Percentiles rank a stretch among this genome's conserved stretches.
These are phyloP conservation scores for Phoxinus dragarum DNA, from an alignment of 2,797 vertebrate genomes.

Conservation along the genomic window DNA sequence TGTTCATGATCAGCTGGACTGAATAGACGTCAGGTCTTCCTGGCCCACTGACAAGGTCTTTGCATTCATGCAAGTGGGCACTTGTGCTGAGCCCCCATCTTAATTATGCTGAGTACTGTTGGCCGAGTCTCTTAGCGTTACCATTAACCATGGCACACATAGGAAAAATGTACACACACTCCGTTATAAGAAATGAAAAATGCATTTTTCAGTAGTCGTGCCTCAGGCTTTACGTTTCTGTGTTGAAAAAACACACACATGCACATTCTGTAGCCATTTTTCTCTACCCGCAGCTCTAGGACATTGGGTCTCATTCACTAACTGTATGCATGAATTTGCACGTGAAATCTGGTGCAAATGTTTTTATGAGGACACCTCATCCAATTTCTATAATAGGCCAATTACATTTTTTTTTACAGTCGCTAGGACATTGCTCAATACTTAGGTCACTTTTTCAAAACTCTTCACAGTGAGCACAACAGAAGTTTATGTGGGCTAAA, in stretches of 20 bases:
- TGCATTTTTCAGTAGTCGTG: not conserved
- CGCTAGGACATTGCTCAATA: too few species aligned
- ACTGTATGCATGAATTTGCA: not conserved
- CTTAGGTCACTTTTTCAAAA: too few species aligned
- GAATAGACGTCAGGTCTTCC: conserved; percentile 16
- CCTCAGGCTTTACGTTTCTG: not conserved
- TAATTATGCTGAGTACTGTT: conserved; percentile 65
- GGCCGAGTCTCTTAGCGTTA: conserved; percentile 62
- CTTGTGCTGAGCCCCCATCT: conserved; percentile 68
- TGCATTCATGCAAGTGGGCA: conserved; percentile 54
- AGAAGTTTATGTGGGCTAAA: too few species aligned
- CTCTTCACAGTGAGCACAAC: too few species aligned
- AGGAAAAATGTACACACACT: not conserved
- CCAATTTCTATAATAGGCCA: not conserved
- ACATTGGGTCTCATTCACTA: not conserved
- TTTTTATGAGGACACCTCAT: not conserved
- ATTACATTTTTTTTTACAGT: not conserved
- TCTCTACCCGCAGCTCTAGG: not conserved
- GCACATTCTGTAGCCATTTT: not conserved
- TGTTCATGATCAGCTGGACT: conserved; percentile 8
- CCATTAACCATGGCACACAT: conserved; percentile 40
- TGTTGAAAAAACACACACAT: not conserved
- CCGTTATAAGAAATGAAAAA: not conserved
- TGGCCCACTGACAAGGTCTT: conserved; percentile 9
- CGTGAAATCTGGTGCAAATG: not conserved